A percentile compares a stretch with the other conserved stretches of the same genome.
Evolutionary conservation across 37 sponge, comb jelly and placozoan genomes (phyloP).

Genomic region (Sycon ciliatum): DNA sequence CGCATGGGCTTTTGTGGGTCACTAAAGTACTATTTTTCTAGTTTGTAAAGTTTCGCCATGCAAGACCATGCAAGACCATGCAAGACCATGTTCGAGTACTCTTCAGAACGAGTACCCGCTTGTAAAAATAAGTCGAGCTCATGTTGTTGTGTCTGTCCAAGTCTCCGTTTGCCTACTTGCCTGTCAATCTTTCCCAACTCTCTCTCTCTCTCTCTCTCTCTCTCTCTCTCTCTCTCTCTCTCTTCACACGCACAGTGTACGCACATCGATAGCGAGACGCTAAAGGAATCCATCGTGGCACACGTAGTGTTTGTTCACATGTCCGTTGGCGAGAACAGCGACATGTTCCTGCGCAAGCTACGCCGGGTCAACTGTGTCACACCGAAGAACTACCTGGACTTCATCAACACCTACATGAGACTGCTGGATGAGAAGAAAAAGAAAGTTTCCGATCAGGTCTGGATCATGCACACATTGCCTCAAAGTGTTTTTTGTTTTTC

Average conservation of each 20-base stretch:
- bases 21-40: neutral
- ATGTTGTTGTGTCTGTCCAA: neutral
- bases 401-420: constrained; percentile 73
- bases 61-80: too few species aligned
- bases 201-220: neutral
- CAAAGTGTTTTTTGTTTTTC: too few species aligned
- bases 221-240: neutral
- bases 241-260: neutral
- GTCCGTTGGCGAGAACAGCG: constrained; percentile 71
- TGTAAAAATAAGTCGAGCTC: too few species aligned
- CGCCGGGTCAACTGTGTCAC: constrained; percentile 94
- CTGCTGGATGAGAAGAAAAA: constrained; percentile 87
- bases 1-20: neutral
- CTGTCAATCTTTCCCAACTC: neutral
- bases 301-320: constrained; percentile 93
- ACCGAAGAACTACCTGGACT: constrained; percentile 99
- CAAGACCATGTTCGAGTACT: too few species aligned
- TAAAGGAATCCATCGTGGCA: constrained; percentile 57
- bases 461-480: neutral
- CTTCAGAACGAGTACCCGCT: too few species aligned
- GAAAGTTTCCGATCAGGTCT: constrained; percentile 56
- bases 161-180: neutral
- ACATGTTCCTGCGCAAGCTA: constrained; percentile 73
- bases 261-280: constrained; percentile 54
- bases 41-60: too few species aligned